A percentile compares a stretch with the other conserved stretches of the same genome.
Conservation (phyloP, 1,140 invertebrate genomes). For the Ylistrum balloti region DNA sequence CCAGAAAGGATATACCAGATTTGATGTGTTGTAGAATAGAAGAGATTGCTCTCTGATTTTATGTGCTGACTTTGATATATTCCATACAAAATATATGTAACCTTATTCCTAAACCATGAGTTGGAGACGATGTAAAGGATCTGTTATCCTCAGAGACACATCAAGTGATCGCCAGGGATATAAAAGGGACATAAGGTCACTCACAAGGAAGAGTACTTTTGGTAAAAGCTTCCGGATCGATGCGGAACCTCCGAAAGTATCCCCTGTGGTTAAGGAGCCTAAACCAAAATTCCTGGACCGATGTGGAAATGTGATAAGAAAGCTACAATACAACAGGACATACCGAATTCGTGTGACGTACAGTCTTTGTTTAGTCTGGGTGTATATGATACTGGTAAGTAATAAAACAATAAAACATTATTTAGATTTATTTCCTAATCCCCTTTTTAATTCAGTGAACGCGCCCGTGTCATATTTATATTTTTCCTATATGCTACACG, state of each 20-base stretch:
- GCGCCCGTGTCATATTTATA: too few species aligned
- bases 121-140: background rate
- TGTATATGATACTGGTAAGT: background rate
- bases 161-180: background rate
- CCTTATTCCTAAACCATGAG: background rate
- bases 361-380: background rate
- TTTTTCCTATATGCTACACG: too few species aligned
- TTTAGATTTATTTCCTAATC: too few species aligned
- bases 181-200: background rate
- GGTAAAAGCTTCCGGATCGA: background rate
- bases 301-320: background rate
- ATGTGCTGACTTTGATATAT: too few species aligned
- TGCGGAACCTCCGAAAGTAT: background rate
- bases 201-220: slow-evolving; percentile 25
- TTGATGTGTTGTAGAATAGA: too few species aligned
- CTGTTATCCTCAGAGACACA: background rate
- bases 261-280: background rate
- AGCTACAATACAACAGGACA: slow-evolving; percentile 1
- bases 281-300: background rate
- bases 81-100: too few species aligned
- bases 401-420: too few species aligned
- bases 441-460: too few species aligned
- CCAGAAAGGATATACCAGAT: too few species aligned
- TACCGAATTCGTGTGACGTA: background rate
- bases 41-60: too few species aligned